Evolutionary conservation across 2,888 invertebrate species (phyloP).

Genomic region (Cactoblastis cactorum): DNA sequence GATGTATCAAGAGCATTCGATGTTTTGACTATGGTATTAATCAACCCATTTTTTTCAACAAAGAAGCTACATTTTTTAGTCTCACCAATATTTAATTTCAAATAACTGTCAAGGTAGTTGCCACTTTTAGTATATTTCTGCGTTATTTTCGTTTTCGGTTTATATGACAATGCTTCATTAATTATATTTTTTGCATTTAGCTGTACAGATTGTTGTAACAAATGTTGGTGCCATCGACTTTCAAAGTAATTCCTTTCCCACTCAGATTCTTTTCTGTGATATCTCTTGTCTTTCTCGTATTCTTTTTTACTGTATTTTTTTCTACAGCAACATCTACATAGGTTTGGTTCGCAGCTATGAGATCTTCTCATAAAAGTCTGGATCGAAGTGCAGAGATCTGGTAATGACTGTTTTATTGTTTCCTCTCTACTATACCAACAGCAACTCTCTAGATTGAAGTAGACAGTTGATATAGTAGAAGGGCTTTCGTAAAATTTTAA

Average conservation of each 20-base stretch:
- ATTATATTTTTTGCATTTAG: neutral
- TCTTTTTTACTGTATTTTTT: neutral
- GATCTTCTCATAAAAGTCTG: constrained; percentile 25
- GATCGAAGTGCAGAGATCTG: constrained; percentile 12
- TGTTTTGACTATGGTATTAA: neutral
- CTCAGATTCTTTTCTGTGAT: neutral
- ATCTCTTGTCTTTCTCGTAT: neutral
- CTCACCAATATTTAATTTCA: neutral
- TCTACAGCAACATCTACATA: constrained; percentile 32
- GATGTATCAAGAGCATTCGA: neutral
- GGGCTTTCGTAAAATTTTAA: neutral
- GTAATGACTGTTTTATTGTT: constrained; percentile 18
- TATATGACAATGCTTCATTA: neutral
- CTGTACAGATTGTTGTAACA: neutral
- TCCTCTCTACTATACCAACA: constrained; percentile 37
- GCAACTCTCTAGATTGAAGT: constrained; percentile 23
- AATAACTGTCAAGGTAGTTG: neutral
- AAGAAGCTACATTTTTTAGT: neutral
- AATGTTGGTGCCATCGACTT: neutral
- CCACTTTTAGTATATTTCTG: neutral
- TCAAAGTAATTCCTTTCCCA: neutral
- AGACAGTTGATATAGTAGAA: neutral
- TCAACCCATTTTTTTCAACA: neutral
- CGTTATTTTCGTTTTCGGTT: neutral
- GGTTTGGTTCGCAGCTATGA: constrained; percentile 24